Evolutionary conservation across 2,113 vertebrate genomes (phyloP).

Genomic region (Lophochroa leadbeateri): DNA sequence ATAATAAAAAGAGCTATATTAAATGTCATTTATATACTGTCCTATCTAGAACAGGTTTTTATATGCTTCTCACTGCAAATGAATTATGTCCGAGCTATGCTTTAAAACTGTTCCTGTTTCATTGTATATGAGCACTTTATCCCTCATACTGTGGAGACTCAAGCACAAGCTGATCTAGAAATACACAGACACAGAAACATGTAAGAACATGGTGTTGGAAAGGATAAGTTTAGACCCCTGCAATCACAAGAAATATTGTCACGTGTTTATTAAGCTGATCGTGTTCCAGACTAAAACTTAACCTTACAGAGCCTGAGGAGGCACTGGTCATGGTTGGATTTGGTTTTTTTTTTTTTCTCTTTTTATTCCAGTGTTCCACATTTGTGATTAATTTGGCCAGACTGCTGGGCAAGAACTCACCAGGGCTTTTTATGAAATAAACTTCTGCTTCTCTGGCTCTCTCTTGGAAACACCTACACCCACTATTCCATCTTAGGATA

Average conservation of each 20-base stretch:
- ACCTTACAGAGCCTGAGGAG: not conserved
- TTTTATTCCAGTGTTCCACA: not conserved
- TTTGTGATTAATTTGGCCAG: not conserved
- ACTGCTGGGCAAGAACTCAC: not conserved
- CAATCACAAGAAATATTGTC: not conserved
- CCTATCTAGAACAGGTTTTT: not conserved
- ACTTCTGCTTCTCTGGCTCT: not conserved
- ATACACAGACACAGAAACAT: not conserved
- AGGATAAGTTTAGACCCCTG: not conserved
- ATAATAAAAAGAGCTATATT: not conserved
- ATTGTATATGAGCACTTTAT: not conserved
- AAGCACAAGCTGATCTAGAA: not conserved
- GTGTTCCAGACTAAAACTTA: not conserved
- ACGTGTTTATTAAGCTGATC: not conserved
- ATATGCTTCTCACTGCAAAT: not conserved
- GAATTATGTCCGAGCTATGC: not conserved
- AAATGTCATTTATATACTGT: not conserved
- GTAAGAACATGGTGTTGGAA: not conserved
- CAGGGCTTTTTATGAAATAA: not conserved
- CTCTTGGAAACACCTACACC: not conserved
- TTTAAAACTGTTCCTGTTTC: not conserved
- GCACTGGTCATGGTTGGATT: not conserved
- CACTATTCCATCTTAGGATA: not conserved
- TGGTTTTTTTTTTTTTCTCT: not conserved
- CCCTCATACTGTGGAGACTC: not conserved